Evolutionary conservation across 2,113 vertebrate genomes (phyloP).

Genomic region (Chionis minor): DNA sequence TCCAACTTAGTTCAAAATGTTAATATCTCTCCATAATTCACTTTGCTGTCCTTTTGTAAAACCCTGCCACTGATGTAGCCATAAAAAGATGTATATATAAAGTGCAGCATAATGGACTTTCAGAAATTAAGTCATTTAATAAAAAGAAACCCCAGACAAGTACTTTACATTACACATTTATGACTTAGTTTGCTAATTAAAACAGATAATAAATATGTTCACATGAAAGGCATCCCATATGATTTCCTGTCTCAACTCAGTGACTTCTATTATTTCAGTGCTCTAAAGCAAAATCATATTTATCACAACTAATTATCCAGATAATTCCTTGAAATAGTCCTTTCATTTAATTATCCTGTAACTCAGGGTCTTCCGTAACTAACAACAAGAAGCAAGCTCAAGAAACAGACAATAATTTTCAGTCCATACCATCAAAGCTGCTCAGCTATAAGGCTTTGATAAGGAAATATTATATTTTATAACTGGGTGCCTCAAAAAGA

Average conservation of each 20-base stretch:
- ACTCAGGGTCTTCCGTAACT: neutral
- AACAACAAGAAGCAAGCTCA: neutral
- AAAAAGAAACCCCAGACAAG: neutral
- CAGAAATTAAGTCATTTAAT: slow-evolving; percentile 20
- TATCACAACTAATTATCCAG: slow-evolving; percentile 46
- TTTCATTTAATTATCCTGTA: slow-evolving; percentile 52
- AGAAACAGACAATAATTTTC: neutral
- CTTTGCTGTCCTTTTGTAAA: slow-evolving; percentile 26
- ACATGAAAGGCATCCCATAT: neutral
- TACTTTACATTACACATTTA: neutral
- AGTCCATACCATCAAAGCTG: neutral
- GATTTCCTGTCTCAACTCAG: slow-evolving; percentile 42
- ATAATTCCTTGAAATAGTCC: slow-evolving; percentile 49
- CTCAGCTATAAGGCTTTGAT: neutral
- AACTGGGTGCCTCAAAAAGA: neutral
- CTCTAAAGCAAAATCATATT: slow-evolving; percentile 42
- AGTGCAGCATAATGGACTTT: neutral
- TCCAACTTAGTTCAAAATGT: neutral
- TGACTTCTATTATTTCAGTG: slow-evolving; percentile 11
- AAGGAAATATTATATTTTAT: neutral
- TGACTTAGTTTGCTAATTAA: slow-evolving; percentile 31
- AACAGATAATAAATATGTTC: slow-evolving; percentile 31
- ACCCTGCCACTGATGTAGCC: neutral
- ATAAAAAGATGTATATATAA: neutral
- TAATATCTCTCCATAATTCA: slow-evolving; percentile 5